These are phyloP conservation scores for Phorcus lineatus DNA, from an alignment of 2,888 invertebrate species.

Conservation along the genomic window DNA sequence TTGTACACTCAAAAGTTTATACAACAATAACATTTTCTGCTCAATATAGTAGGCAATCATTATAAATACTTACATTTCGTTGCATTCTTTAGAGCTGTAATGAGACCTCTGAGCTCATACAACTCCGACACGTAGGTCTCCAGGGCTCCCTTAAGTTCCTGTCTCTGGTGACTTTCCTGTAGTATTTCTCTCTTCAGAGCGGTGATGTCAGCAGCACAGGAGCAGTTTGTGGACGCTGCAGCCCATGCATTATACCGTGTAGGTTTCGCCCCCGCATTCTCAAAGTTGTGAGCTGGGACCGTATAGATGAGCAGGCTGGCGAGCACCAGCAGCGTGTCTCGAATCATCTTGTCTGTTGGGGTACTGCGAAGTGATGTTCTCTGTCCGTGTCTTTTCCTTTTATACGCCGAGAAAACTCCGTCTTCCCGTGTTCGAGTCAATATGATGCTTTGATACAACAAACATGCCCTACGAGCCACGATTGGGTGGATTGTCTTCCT, in stretches of 20 bases:
- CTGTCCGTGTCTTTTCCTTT: not conserved
- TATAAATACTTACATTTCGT: conserved; percentile 8
- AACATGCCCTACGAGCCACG: conserved; percentile 6
- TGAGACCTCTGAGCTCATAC: conserved; percentile 34
- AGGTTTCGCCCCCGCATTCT: not conserved
- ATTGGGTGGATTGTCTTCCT: not conserved
- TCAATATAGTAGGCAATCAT: too few species aligned
- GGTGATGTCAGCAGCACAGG: conserved; percentile 37
- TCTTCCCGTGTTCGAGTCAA: not conserved
- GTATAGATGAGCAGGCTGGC: not conserved
- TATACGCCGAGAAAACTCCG: not conserved
- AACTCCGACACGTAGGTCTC: conserved; percentile 43
- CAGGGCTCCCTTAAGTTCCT: conserved; percentile 38
- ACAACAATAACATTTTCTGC: too few species aligned
- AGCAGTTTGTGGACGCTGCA: conserved; percentile 37
- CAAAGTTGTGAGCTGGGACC: not conserved
- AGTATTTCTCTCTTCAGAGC: conserved; percentile 37
- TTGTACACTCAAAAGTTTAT: too few species aligned
- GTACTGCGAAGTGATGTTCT: not conserved
- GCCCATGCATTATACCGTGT: conserved; percentile 36
- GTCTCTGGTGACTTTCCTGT: conserved; percentile 35
- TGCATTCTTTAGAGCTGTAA: conserved; percentile 27
- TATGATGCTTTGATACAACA: not conserved
- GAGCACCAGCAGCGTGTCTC: not conserved
- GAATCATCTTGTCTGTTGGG: not conserved